Base-by-base conservation (phyloP, 1,140 invertebrate genomes). In the Drosophila pruinosa region DNA sequence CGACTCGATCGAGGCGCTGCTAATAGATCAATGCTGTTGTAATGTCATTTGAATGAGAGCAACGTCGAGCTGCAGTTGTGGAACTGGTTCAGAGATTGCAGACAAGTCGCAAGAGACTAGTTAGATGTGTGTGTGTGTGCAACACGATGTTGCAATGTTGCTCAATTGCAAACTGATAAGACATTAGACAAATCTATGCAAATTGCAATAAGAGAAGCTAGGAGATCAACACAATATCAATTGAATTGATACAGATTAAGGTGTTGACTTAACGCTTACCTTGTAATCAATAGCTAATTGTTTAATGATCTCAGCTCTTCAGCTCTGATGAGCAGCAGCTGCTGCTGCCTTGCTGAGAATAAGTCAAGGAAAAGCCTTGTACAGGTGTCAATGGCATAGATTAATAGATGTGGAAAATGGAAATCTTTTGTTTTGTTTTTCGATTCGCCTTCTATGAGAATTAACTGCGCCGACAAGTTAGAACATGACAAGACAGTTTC, bases 11-110 rank as follows among this genome's bases (percentile, higher is more conserved):
- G n/a, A n/a, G n/a, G n/a, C n/a, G n/a, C n/a, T n/a, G 28, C 21
- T 28, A 45, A 63, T 56, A 48, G 54, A 70, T 70, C 67, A 70
- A 63, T 70, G 58, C n/a, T n/a, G n/a, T n/a, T n/a, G n/a, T n/a
- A 48, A 70, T 39, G 15, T 39, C 53, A 57, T 26, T 67, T 31
- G 54, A 67, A 58, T 67, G 43, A 28, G 63, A 48, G 43, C 53
- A 67, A 58, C 31, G 63, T 21, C 31, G 15, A 59, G 22, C 61
- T 43, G 24, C 31, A 38, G 26, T 28, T 45, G 26, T 19, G 34
- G 14, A 58, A 58, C 56, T 47, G 56, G 56, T 58, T 58, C 56
- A 22, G 5, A 28, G 24, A 58, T 45, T 2, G 41, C 56, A 17
- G 56, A 22, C 26, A 26, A 28, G 22, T 28, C 8, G 43, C 22